Evolutionary conservation across 2,797 vertebrate genomes (phyloP), one percentile per base, ranked within the genome.

Genomic region (Gymnothorax reevesii): DNA sequence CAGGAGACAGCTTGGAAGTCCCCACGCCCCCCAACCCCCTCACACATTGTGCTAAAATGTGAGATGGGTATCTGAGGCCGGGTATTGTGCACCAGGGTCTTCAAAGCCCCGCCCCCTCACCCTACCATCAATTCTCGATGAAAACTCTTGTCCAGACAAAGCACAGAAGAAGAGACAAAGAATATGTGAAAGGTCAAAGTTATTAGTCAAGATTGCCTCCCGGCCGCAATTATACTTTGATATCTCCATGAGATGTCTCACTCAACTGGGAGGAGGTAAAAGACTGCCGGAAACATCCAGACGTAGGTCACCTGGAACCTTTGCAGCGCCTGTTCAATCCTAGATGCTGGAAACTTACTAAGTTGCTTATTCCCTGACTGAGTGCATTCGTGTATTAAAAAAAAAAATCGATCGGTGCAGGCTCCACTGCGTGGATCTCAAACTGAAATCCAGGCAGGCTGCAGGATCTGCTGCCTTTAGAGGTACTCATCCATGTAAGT

Each of bases 1-100:
- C 85, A 64, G 73, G 57, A 86, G 85, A 82, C 85, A 82, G 57
- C 64, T 57, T 12, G 79, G 42, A 64, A 80, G 59, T 25, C n/a
- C 42, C 59, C 75, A 27, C 71, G 2, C n/a, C 42, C 59, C 75
- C 71, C 71, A 15, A 42, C 33, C 33, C 33, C 33, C 33, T 20
- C 62, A 4, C 57, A 13, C 73, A 64, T 82, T 55, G 75, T 86
- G 85, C 10, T 80, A 77, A 82, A 33, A 59, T 82, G 73, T 60
- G 55, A 64, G 57, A 27, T 66, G 22, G 15, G 57, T 62, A 66
- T 86, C 33, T 75, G 84, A 79, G 57, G 84, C 25, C 9, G n/a
- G 73, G 84, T 54, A 79, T 79, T 79, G 75, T 79, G 17, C 9
- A n/a, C 75, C 17, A 20, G 49, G 75, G 75, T 42, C 55, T 75